These are phyloP conservation scores for Oreotrochilus melanogaster DNA, from an alignment of 2,113 vertebrate genomes.

Conservation along the genomic window DNA sequence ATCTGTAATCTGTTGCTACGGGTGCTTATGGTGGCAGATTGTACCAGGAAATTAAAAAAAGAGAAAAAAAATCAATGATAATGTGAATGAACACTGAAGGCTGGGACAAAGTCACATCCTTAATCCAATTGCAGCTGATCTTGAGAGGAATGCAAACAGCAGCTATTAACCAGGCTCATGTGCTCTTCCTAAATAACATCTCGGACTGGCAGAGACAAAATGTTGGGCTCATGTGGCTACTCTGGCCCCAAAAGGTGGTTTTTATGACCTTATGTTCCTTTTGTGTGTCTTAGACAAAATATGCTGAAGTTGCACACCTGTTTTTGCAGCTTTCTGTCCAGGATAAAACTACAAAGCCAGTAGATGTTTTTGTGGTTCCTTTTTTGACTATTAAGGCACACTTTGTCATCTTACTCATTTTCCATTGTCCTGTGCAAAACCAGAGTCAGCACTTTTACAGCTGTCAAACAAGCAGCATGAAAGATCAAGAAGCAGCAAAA, in stretches of 20 bases:
- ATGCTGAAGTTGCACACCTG: neutral
- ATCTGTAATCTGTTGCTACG: neutral
- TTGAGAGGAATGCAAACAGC: neutral
- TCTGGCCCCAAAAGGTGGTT: neutral
- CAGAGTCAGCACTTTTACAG: neutral
- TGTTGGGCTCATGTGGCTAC: neutral
- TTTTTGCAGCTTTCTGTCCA: neutral
- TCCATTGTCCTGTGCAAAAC: neutral
- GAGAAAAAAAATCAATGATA: neutral
- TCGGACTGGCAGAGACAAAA: neutral
- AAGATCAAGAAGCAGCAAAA: neutral
- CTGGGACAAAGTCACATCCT: neutral
- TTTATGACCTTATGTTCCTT: neutral
- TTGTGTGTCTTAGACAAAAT: neutral
- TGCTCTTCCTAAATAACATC: neutral
- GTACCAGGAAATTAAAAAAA: neutral
- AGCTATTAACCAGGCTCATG: neutral
- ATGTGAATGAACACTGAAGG: neutral
- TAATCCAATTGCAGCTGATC: neutral
- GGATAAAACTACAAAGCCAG: neutral
- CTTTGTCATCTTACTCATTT: slow-evolving; percentile 19
- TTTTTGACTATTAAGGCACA: neutral
- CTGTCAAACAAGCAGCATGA: neutral
- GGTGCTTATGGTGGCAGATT: neutral
- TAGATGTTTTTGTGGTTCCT: neutral